phyloP scores from a whole-genome alignment of 64 coral and sea anemone species.

The Montipora efflorescens region DNA sequence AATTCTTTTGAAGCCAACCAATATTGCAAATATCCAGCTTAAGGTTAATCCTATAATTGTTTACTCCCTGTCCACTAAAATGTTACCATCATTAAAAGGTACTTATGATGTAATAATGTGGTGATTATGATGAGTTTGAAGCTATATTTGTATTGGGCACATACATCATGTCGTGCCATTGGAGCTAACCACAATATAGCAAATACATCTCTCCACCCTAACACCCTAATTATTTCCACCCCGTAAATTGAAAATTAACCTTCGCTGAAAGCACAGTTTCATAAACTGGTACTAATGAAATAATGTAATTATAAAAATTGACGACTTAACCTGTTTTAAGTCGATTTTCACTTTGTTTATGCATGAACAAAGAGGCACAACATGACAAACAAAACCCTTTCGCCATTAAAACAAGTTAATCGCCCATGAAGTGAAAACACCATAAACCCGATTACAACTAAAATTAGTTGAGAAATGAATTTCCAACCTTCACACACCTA shows the following conservation, averaged over 20 bases:
- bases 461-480: neutral
- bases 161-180: too few relatives aligned
- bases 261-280: neutral
- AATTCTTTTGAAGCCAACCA: neutral
- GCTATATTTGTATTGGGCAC: neutral
- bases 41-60: neutral
- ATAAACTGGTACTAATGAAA: too few relatives aligned
- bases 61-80: neutral
- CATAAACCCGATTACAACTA: too few relatives aligned
- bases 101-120: neutral
- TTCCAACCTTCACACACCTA: too few relatives aligned
- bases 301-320: neutral
- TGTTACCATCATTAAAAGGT: neutral
- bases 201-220: neutral
- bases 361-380: neutral
- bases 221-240: neutral
- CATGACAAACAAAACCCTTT: neutral
- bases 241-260: neutral
- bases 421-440: neutral
- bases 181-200: neutral
- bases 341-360: neutral
- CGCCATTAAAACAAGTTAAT: neutral
- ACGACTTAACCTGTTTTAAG: neutral
- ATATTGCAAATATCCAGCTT: neutral
- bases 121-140: neutral